These are phyloP conservation scores for Musca vetustissima DNA, from an alignment of 1,140 invertebrate genomes.

Conservation along the genomic window DNA sequence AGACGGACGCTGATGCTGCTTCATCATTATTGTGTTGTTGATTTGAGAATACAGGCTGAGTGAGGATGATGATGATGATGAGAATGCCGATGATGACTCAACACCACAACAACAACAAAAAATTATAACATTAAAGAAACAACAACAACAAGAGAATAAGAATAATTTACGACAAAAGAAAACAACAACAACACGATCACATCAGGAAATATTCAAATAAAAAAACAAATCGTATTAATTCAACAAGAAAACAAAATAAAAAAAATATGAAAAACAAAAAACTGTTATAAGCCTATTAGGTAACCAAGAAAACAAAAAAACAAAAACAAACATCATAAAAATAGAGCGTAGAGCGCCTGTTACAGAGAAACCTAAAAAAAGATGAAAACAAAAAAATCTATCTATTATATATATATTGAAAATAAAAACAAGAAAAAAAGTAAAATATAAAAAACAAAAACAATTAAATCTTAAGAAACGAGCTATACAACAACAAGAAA, in stretches of 20 bases:
- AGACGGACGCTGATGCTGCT: too few species aligned
- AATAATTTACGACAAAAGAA: neutral
- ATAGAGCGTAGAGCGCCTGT: slow-evolving; percentile 21
- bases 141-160: neutral
- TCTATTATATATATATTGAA: neutral
- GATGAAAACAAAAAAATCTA: slow-evolving; percentile 6
- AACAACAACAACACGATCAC: slow-evolving; percentile 4
- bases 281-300: slow-evolving; percentile 1
- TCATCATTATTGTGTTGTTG: too few species aligned
- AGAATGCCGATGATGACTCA: neutral
- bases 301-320: neutral
- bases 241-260: neutral
- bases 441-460: slow-evolving; percentile 16
- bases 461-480: neutral
- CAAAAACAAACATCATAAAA: slow-evolving; percentile 15
- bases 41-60: too few species aligned
- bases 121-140: neutral
- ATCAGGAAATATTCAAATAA: slow-evolving; percentile 17
- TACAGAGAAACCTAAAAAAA: slow-evolving; percentile 16
- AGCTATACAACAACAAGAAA: slow-evolving; percentile 12
- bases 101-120: slow-evolving; percentile 13
- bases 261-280: too few species aligned
- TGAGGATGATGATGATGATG: neutral
- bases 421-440: neutral
- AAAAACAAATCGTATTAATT: slow-evolving; percentile 19